Conservation (phyloP, 2,113 vertebrate species). For the Gallinago undulata region DNA sequence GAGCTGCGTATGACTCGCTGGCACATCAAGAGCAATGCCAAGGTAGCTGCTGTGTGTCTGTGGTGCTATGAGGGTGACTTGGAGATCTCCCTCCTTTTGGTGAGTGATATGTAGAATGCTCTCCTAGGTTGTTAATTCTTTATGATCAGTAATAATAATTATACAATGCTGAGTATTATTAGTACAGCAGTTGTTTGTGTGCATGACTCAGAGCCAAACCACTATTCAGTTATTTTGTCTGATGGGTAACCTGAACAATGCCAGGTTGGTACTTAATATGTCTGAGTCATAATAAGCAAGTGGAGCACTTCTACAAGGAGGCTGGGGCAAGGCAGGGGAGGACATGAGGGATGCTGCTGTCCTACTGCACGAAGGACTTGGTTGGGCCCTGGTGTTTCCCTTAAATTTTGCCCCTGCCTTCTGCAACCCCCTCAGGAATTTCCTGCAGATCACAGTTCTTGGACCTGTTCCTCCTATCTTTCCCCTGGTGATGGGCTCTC, state of each 20-base stretch:
- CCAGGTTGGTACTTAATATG: not conserved
- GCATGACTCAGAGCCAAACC: not conserved
- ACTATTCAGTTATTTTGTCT: not conserved
- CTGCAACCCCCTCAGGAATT: not conserved
- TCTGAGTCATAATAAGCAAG: not conserved
- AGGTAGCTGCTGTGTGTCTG: not conserved
- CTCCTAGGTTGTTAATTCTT: not conserved
- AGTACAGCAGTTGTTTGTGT: not conserved
- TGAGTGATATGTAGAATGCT: not conserved
- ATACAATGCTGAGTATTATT: not conserved
- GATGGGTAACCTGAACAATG: fast-evolving
- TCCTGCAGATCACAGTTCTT: not conserved
- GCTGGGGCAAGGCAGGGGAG: not conserved
- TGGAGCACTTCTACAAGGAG: fast-evolving
- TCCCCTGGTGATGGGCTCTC: not conserved
- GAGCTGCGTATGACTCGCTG: not conserved
- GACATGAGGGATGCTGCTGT: not conserved
- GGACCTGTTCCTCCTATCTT: not conserved
- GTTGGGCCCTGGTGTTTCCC: not conserved
- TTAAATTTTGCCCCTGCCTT: not conserved
- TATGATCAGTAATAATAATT: not conserved
- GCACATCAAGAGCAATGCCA: fast-evolving
- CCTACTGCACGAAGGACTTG: not conserved
- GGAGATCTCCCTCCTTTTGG: not conserved
- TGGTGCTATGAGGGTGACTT: not conserved